Evolutionary conservation across 35 echinoderm and acorn worm species (phyloP), one percentile per base, ranked within the genome.

Genomic region (Lytechinus pictus): DNA sequence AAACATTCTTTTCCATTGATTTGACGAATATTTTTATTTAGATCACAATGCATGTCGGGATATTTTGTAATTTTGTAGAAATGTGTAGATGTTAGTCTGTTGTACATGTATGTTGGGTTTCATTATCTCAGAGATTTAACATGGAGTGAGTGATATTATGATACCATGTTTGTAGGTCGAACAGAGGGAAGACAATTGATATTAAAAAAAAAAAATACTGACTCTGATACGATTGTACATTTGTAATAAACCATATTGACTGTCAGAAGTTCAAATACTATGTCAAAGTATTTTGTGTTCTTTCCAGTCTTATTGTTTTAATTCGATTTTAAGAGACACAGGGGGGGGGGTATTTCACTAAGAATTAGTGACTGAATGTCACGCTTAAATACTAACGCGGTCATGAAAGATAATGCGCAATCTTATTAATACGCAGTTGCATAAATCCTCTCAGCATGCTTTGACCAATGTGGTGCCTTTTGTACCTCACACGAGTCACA

Each of bases 241-340:
- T 79, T 79, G 66, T 79, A 79, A 79, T 79, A 79, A 79, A 79
- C 66, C 66, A 79, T 79, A 79, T 79, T 79, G 66, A 79, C 66
- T 79, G 66, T 79, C 66, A 79, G 66, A 79, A 79, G 66, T 79
- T 79, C 66, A 79, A 24, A 79, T 79, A 79, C 21, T 8, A 79
- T 79, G 66, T 16, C 19, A 24, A 79, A 7, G 66, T 79, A 24
- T 16, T 79, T 7, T n/a, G 16, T 5, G 5, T n/a, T 24, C 21
- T n/a, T 0, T 79, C 16, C 16, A 60, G 9, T 60, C 10, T 60
- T 60, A 12, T 12, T 60, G 57, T 44, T 44, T 44, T 44, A 44
- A 44, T 44, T 44, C 2, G 33, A 44, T 44, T 44, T 44, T 44
- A 44, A 44, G 33, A 44, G 33, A 44, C 2, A 0, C 2, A 2